Evolutionary conservation across 2,113 vertebrate genomes (phyloP), one percentile per base, ranked within the genome.

Genomic region (Cinclus cinclus): DNA sequence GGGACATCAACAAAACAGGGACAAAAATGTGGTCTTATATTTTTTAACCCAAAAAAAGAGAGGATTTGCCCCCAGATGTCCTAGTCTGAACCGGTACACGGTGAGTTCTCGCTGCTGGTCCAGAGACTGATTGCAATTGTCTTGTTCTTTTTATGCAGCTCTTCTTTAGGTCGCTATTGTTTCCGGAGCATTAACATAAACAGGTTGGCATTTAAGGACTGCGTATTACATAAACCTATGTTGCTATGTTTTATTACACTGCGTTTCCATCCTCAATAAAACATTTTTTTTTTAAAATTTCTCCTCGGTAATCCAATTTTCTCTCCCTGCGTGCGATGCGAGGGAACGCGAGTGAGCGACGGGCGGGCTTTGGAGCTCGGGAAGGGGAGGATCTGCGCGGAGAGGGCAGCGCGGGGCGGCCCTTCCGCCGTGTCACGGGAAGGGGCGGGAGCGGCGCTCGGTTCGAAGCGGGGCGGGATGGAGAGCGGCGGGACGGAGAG

Each of bases 341-440:
- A 58, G 10, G 1, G 21, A 28, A 9, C 0, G 5, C 22, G 6
- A 2, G 10, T 13, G 11, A 0, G 2, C 19, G 15, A 37, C 22
- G 22, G 1, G 4, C 41, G 3, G 2, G 3, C 35, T 12, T 5
- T 28, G 33, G 9, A 30, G 35, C 15, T 7, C 4, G 13, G 1
- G 12, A 13, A 17, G 5, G 12, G 17, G 16, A 1, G 4, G 1
- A 37, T 11, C 10, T 0, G 42, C 1, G 22, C 33, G 4, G 2
- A 0, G 8, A 0, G 4, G 11, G 55, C 5, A 1, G 27, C 2
- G 21, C 27, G 1, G 20, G 3, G 16, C n/a, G 8, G 41, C 8
- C 0, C 37, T 89, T 90, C 92, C 80, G 78, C 0, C 25, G 73
- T 90, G 85, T 74, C 71, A 83, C 67, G 59, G 79, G 92, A 86